Conservation (phyloP, 2,113 vertebrate species). For the Malurus alboscapulatus region DNA sequence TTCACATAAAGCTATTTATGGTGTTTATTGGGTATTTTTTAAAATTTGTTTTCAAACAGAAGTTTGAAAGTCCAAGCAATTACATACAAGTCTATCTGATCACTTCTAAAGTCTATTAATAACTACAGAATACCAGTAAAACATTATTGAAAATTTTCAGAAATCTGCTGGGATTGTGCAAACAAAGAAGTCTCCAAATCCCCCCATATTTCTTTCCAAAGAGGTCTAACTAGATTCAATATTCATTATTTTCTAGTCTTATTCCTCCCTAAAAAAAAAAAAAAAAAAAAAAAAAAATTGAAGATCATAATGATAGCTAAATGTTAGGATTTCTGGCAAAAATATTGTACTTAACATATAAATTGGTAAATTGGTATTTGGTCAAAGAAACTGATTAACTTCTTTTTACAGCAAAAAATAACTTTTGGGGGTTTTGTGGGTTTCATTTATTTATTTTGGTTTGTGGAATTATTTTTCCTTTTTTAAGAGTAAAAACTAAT, state of each 20-base stretch:
- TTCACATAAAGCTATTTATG: neutral
- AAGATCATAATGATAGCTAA: neutral
- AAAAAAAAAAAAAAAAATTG: neutral
- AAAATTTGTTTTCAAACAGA: neutral
- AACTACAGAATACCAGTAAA: neutral
- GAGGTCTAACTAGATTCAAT: neutral
- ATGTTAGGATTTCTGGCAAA: neutral
- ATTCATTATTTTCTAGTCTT: neutral
- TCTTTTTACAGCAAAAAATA: neutral
- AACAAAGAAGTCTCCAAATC: neutral
- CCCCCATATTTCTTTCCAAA: neutral
- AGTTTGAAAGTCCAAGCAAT: neutral
- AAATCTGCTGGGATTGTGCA: neutral
- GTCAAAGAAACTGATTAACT: neutral
- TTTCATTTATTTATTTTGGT: neutral
- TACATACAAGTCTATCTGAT: neutral
- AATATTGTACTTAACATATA: neutral
- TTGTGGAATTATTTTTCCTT: too few relatives aligned
- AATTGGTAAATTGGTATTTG: neutral
- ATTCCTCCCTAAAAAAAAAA: neutral
- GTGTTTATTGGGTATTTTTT: neutral
- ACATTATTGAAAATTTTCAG: neutral
- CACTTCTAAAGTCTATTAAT: neutral
- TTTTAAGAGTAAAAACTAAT: neutral
- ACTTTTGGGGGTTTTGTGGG: rapidly evolving